Evolutionary conservation across 2,888 invertebrate genomes (phyloP).

Genomic region (Baccha elongata): DNA sequence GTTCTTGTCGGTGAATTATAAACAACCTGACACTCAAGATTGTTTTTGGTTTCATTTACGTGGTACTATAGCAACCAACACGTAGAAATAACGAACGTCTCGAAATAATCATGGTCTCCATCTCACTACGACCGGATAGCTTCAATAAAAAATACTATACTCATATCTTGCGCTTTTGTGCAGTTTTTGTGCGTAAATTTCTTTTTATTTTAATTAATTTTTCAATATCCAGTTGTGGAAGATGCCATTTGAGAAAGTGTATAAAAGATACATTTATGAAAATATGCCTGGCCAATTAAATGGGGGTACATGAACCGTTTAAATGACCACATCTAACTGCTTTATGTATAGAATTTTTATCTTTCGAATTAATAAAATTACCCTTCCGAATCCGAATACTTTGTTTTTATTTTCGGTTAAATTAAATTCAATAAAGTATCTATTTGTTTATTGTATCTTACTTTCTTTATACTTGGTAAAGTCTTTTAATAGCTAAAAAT

Average conservation of each 20-base stretch:
- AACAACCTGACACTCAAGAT: slow-evolving; percentile 60
- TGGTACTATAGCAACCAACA: slow-evolving; percentile 4
- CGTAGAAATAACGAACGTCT: neutral
- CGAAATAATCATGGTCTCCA: slow-evolving; percentile 1
- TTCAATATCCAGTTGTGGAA: slow-evolving; percentile 58
- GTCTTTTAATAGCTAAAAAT: neutral
- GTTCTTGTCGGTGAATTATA: slow-evolving; percentile 47
- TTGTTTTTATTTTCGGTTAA: slow-evolving; percentile 11
- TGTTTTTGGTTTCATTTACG: slow-evolving; percentile 30
- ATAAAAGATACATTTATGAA: slow-evolving; percentile 46
- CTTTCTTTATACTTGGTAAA: slow-evolving; percentile 14
- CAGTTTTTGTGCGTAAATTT: slow-evolving; percentile 67
- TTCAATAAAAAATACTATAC: slow-evolving; percentile 12
- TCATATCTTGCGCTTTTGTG: slow-evolving; percentile 36
- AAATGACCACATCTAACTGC: slow-evolving; percentile 30
- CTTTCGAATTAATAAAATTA: too few species aligned
- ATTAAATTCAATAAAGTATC: neutral
- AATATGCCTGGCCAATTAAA: slow-evolving; percentile 60
- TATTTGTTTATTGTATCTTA: slow-evolving; percentile 1
- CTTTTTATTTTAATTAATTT: slow-evolving; percentile 71
- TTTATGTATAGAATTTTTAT: neutral
- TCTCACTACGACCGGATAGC: neutral
- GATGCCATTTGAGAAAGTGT: slow-evolving; percentile 70
- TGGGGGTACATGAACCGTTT: slow-evolving; percentile 68
- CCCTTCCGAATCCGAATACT: too few species aligned